phyloP scores from a whole-genome alignment of 2,113 vertebrate genomes.

The Alligator sinensis region DNA sequence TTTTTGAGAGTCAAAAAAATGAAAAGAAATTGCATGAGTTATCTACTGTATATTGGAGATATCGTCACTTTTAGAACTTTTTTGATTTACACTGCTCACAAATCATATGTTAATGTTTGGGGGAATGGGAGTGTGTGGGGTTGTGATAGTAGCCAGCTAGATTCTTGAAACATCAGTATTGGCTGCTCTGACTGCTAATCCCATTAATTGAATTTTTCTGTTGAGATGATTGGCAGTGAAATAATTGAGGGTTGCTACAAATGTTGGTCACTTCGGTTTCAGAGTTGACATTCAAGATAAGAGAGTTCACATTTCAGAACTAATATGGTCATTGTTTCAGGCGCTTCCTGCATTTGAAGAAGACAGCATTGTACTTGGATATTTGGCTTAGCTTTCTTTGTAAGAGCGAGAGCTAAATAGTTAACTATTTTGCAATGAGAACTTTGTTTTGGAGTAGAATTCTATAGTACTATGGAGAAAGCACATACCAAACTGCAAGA shows the following conservation, averaged over 20 bases:
- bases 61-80: too few relatives aligned
- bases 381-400: background rate
- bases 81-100: background rate
- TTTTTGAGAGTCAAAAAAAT: background rate
- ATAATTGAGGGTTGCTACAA: background rate
- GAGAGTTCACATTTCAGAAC: background rate
- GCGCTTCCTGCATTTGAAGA: background rate
- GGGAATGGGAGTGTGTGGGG: too few relatives aligned
- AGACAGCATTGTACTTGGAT: background rate
- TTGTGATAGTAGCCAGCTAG: background rate
- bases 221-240: background rate
- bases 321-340: background rate
- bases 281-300: background rate
- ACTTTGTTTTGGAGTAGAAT: background rate
- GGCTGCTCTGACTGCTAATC: background rate
- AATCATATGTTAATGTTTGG: background rate
- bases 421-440: background rate
- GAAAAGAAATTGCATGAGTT: too few relatives aligned
- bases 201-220: background rate
- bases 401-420: background rate
- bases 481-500: background rate
- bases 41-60: too few relatives aligned
- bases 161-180: background rate
- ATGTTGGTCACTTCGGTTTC: background rate
- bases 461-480: accelerated